Evolutionary conservation across 2,888 invertebrate genomes (phyloP).

Genomic region (Eumacrocentrus americanus): DNA sequence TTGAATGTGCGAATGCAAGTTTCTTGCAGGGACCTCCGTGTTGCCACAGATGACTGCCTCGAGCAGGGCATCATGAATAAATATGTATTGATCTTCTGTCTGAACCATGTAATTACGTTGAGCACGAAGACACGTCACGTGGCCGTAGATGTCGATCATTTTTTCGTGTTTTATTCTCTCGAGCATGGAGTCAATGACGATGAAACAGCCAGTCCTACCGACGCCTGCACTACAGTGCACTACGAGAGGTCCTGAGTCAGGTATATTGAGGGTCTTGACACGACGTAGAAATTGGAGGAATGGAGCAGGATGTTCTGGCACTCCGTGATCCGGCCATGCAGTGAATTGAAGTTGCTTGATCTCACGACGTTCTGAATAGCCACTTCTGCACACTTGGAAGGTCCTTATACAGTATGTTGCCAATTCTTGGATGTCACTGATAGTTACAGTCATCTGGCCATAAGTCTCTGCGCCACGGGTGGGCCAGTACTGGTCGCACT

Average conservation of each 20-base stretch:
- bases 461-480: slow-evolving; percentile 92
- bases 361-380: slow-evolving; percentile 86
- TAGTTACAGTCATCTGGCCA: slow-evolving; percentile 91
- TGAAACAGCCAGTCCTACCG: slow-evolving; percentile 95
- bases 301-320: slow-evolving; percentile 98
- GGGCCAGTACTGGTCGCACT: slow-evolving; percentile 99
- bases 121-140: slow-evolving; percentile 95
- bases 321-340: slow-evolving; percentile 99
- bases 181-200: slow-evolving; percentile 98
- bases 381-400: slow-evolving; percentile 85
- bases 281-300: slow-evolving; percentile 96
- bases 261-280: slow-evolving; percentile 87
- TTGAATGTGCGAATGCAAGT: slow-evolving; percentile 93
- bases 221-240: slow-evolving; percentile 92
- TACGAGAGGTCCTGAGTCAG: slow-evolving; percentile 92
- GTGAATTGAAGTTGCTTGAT: slow-evolving; percentile 98
- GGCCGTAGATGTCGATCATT: slow-evolving; percentile 98
- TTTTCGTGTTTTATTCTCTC: slow-evolving; percentile 97
- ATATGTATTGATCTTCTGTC: slow-evolving; percentile 99
- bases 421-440: slow-evolving; percentile 94
- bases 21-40: slow-evolving; percentile 95
- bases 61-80: slow-evolving; percentile 96
- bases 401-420: slow-evolving; percentile 98
- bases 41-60: slow-evolving; percentile 95
- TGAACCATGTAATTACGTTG: slow-evolving; percentile 99